A percentile compares a stretch with the other conserved stretches of the same genome.
phyloP scores from a whole-genome alignment of 2,797 vertebrate species.

The Oreortyx pictus region DNA sequence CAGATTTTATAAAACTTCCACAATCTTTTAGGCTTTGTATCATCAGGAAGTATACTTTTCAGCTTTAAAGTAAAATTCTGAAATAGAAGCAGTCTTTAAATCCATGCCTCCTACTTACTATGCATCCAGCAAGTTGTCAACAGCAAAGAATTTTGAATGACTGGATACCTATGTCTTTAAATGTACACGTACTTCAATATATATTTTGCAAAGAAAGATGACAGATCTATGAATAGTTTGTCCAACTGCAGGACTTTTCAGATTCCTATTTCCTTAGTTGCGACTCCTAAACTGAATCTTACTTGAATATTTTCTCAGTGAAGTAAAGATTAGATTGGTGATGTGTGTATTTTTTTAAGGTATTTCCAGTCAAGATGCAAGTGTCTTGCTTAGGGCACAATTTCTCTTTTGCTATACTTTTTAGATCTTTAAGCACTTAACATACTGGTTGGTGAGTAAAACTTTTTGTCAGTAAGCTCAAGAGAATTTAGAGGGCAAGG shows the following conservation, averaged over 20 bases:
- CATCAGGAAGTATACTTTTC: background rate
- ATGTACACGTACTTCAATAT: fast-evolving
- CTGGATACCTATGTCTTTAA: background rate
- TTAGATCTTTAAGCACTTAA: background rate
- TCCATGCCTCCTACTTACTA: background rate
- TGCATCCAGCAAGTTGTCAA: background rate
- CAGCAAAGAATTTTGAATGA: background rate
- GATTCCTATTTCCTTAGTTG: background rate
- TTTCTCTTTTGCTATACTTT: background rate
- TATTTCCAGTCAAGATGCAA: background rate
- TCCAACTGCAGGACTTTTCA: background rate
- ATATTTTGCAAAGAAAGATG: background rate
- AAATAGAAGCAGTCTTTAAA: background rate
- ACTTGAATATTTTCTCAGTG: background rate
- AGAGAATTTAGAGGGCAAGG: background rate
- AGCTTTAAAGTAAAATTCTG: background rate
- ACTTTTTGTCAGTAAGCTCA: background rate
- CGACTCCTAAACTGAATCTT: background rate
- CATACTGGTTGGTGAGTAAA: background rate
- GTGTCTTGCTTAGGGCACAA: background rate
- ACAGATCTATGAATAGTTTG: background rate
- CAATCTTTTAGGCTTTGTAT: background rate
- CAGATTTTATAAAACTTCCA: background rate
- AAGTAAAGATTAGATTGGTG: background rate
- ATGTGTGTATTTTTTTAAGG: fast-evolving